Conservation (phyloP, 2,888 invertebrate genomes). For the Synergus umbraculus region DNA sequence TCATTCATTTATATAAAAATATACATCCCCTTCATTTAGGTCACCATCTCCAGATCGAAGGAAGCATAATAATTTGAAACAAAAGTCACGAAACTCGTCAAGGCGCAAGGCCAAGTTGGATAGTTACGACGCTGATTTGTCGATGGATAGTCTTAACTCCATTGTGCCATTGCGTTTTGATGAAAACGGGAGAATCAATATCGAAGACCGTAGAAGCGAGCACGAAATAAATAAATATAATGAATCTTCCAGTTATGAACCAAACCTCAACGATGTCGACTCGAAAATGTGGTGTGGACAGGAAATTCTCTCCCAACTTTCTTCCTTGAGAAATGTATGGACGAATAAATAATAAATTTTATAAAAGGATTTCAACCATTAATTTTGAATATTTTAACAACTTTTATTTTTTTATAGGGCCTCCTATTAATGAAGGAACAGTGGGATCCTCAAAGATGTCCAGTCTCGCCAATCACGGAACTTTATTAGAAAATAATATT, state of each 20-base stretch:
- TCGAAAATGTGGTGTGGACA: slow-evolving; percentile 68
- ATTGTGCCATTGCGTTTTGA: slow-evolving; percentile 79
- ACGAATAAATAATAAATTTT: slow-evolving; percentile 11
- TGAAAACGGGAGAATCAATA: slow-evolving; percentile 79
- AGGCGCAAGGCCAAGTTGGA: slow-evolving; percentile 66
- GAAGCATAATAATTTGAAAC: slow-evolving; percentile 66
- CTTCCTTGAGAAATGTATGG: slow-evolving; percentile 70
- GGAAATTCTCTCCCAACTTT: slow-evolving; percentile 71
- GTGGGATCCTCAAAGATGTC: slow-evolving; percentile 77
- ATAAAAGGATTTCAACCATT: slow-evolving; percentile 6
- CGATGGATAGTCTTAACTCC: slow-evolving; percentile 73
- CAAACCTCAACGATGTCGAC: slow-evolving; percentile 29
- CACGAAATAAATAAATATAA: slow-evolving; percentile 61
- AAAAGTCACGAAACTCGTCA: slow-evolving; percentile 54
- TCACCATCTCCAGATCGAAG: slow-evolving; percentile 72
- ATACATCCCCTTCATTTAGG: slow-evolving; percentile 51
- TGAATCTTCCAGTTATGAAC: slow-evolving; percentile 41
- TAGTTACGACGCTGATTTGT: slow-evolving; percentile 71
- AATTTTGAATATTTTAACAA: slow-evolving; percentile 7
- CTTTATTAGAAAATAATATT: slow-evolving; percentile 61
- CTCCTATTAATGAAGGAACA: slow-evolving; percentile 79
- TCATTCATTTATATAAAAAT: neutral
- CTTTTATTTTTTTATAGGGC: slow-evolving; percentile 70
- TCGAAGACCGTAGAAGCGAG: slow-evolving; percentile 64
- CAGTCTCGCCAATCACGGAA: slow-evolving; percentile 70